Conservation (phyloP, 2,888 invertebrate species). For the Halictus ligatus region DNA sequence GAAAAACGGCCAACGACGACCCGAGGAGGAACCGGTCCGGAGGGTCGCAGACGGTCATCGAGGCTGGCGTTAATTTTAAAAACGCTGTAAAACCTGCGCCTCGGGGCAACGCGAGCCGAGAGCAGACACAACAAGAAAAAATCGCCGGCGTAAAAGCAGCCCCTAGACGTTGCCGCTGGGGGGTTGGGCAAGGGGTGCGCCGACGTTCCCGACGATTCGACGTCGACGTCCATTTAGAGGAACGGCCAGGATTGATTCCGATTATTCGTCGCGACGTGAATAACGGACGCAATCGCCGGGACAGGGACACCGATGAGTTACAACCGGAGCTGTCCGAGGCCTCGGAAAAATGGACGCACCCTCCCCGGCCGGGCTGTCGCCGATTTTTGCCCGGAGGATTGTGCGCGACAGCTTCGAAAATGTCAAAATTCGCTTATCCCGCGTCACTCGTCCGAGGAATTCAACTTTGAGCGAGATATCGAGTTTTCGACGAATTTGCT, state of each 20-base stretch:
- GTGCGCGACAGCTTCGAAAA: background rate
- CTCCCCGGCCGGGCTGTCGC: background rate
- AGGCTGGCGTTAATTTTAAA: background rate
- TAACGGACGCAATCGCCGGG: background rate
- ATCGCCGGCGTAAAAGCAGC: background rate
- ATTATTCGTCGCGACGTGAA: slow-evolving; percentile 20
- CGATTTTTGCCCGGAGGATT: background rate
- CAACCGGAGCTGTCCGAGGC: slow-evolving; percentile 14
- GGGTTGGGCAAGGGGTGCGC: background rate
- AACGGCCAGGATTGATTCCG: slow-evolving; percentile 13
- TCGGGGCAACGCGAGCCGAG: background rate
- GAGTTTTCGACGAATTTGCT: too few relatives aligned
- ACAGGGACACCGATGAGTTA: slow-evolving; percentile 30
- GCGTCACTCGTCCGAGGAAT: background rate
- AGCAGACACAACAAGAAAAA: slow-evolving; percentile 3
- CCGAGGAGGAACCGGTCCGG: background rate
- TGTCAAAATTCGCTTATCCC: background rate
- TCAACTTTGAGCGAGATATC: background rate
- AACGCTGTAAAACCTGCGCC: background rate
- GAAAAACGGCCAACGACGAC: background rate
- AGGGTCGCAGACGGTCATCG: background rate
- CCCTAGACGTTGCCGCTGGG: background rate
- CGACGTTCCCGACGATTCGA: background rate
- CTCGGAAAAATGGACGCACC: background rate
- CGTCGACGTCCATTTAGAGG: slow-evolving; percentile 12